Evolutionary conservation across 2,888 invertebrate species (phyloP), one percentile per base, ranked within the genome.

Genomic region (Brachyptera risi): DNA sequence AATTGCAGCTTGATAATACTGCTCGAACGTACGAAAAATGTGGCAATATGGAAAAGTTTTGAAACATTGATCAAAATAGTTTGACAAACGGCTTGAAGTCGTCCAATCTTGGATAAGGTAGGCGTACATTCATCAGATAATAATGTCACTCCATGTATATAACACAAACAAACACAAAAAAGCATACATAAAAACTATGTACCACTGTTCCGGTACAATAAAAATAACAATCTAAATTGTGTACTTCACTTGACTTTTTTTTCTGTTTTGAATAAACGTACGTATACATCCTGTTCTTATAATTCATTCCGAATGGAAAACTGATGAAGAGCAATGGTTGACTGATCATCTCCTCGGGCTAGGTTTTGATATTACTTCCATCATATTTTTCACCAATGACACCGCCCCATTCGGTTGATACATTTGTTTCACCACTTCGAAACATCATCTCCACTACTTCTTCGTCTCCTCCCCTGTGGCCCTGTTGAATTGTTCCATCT

Each of bases 291-390:
- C 31, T 7, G 31, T 31, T 31, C 31, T 31, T 31, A n/a, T 31
- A 31, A 31, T 31, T 31, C 5, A 31, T 31, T 31, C 31, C 5
- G 31, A n/a, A 31, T 31, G 31, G 31, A 5, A 31, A 7, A 31
- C 31, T 31, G 31, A 31, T 11, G 31, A 31, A 11, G 7, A 31
- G 31, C 19, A 54, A 54, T 17, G 54, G 37, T 37, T 54, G 54
- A 54, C 54, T 54, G 54, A 35, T 17, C 54, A 37, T 21, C 21
- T 54, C 23, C 37, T 54, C 24, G 9, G 37, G 35, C 37, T 17
- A 35, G 17, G 15, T 44, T 11, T 44, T 21, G 9, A 11, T 44
- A 11, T 44, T 21, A 19, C 9, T n/a, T n/a, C n/a, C n/a, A n/a
- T n/a, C n/a, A n/a, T n/a, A n/a, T n/a, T n/a, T n/a, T n/a, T n/a